These are phyloP conservation scores for Trichonephila clavipes DNA, from an alignment of 1,140 invertebrate species.

Conservation along the genomic window DNA sequence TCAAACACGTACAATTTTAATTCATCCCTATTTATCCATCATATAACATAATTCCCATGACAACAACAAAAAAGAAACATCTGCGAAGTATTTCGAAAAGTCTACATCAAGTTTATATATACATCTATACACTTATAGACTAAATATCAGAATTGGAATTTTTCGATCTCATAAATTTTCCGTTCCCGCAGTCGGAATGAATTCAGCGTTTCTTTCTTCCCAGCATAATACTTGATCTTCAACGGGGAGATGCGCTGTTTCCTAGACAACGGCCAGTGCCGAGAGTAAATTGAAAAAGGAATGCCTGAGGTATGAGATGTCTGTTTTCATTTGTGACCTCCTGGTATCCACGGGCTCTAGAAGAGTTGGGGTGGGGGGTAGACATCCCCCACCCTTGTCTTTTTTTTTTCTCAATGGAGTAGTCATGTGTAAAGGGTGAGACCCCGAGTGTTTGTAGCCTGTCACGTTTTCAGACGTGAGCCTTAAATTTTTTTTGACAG, in stretches of 20 bases:
- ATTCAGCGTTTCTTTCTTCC: not conserved
- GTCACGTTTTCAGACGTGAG: not conserved
- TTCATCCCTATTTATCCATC: too few relatives aligned
- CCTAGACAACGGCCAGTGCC: constrained; percentile 53
- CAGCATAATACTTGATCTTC: constrained; percentile 26
- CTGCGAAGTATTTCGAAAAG: too few relatives aligned
- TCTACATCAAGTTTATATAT: too few relatives aligned
- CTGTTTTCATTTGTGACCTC: constrained; percentile 75
- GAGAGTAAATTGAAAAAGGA: constrained; percentile 73
- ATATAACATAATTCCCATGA: too few relatives aligned
- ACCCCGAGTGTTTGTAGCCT: constrained; percentile 5
- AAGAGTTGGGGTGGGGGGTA: not conserved
- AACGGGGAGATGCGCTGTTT: constrained; percentile 34
- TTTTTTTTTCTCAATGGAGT: constrained; percentile 16
- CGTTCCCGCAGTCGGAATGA: constrained; percentile 1
- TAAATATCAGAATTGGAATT: constrained; percentile 27
- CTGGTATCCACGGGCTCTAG: constrained; percentile 38
- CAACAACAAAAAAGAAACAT: too few relatives aligned
- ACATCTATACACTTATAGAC: not conserved
- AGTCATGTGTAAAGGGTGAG: constrained; percentile 26
- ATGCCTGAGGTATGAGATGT: constrained; percentile 70
- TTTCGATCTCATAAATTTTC: constrained; percentile 47
- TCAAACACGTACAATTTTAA: too few relatives aligned
- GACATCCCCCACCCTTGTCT: not conserved
- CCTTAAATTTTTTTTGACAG: constrained; percentile 7